A percentile compares a stretch with the other conserved stretches of the same genome.
phyloP scores from a whole-genome alignment of 2,888 invertebrate species.

The Dione juno region DNA sequence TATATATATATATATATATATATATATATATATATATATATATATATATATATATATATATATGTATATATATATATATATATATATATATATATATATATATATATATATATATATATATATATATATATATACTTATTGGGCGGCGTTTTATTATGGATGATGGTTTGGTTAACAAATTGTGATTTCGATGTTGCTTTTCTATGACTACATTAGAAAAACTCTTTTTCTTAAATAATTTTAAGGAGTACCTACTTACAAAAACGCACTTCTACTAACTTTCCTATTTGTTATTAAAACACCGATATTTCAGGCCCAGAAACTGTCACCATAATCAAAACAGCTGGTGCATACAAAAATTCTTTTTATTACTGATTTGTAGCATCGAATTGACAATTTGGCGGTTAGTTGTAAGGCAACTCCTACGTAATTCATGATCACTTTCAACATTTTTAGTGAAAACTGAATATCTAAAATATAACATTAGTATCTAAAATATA shows the following conservation, averaged over 20 bases:
- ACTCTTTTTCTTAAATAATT: background rate
- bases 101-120: slow-evolving; percentile 20
- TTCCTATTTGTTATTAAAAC: too few relatives aligned
- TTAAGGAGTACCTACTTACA: too few relatives aligned
- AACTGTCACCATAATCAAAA: background rate
- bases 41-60: too few relatives aligned
- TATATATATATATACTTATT: slow-evolving; percentile 26
- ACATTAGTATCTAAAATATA: too few relatives aligned
- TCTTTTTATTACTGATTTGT: slow-evolving; percentile 39
- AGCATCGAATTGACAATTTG: slow-evolving; percentile 59
- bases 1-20: too few relatives aligned
- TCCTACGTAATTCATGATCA: slow-evolving; percentile 51
- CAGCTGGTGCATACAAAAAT: background rate
- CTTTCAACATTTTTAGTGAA: slow-evolving; percentile 47
- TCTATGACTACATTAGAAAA: background rate
- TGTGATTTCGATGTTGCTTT: slow-evolving; percentile 37
- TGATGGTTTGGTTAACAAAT: slow-evolving; percentile 38
- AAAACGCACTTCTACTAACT: too few relatives aligned
- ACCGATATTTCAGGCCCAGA: background rate
- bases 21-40: too few relatives aligned
- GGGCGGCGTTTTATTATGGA: slow-evolving; percentile 38
- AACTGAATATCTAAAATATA: too few relatives aligned
- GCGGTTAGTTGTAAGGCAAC: slow-evolving; percentile 61
- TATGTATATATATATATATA: slow-evolving; percentile 19
- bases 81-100: slow-evolving; percentile 17